These are phyloP conservation scores for Uropetala carovei DNA, from an alignment of 2,888 invertebrate genomes.

Conservation along the genomic window DNA sequence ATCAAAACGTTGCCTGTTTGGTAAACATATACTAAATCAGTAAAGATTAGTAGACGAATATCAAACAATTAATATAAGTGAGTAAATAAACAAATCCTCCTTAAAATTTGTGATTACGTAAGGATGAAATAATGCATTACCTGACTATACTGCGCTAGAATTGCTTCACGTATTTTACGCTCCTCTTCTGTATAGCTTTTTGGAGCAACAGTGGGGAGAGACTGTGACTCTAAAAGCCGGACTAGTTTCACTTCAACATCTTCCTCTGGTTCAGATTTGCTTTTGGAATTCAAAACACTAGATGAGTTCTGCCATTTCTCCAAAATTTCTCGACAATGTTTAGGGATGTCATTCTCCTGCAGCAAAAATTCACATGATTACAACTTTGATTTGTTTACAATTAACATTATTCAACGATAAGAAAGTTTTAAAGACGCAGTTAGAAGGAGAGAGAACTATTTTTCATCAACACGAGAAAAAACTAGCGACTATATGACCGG, in stretches of 20 bases:
- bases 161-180: conserved; percentile 88
- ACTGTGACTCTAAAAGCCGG: conserved; percentile 85
- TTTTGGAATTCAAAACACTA: conserved; percentile 4
- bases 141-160: conserved; percentile 91
- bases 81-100: background rate
- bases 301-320: conserved; percentile 81
- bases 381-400: conserved; percentile 42
- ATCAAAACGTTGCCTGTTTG: too few species aligned
- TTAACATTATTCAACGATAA: background rate
- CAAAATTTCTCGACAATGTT: conserved; percentile 83
- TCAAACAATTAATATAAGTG: background rate
- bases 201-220: conserved; percentile 82
- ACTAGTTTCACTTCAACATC: conserved; percentile 83
- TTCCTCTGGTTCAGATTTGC: conserved; percentile 76
- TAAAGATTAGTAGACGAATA: background rate
- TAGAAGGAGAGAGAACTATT: too few species aligned
- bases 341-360: conserved; percentile 81
- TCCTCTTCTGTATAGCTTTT: conserved; percentile 88
- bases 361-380: conserved; percentile 67
- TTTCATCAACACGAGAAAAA: background rate
- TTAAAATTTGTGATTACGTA: background rate
- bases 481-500: background rate
- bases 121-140: conserved; percentile 70
- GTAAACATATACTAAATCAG: background rate
- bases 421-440: too few species aligned